These are phyloP conservation scores for Edolisoma coerulescens DNA, from an alignment of 2,113 vertebrate species.

Conservation along the genomic window DNA sequence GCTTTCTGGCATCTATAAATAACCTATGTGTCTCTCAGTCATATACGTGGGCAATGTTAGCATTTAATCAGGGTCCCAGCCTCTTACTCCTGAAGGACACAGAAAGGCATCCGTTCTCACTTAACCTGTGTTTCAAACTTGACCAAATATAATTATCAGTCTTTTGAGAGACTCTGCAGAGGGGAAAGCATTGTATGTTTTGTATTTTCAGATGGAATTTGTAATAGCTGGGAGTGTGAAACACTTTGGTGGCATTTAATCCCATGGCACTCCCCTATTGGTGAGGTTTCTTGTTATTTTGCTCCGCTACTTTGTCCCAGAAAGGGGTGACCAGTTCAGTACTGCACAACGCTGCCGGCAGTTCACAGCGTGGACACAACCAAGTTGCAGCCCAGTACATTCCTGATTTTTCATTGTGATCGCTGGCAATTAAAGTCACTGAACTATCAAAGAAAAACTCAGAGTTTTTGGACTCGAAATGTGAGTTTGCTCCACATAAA, in stretches of 20 bases:
- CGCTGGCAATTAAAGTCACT: neutral
- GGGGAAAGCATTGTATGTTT: neutral
- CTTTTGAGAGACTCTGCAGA: neutral
- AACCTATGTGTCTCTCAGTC: neutral
- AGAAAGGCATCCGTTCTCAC: neutral
- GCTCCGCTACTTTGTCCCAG: neutral
- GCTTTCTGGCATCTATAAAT: constrained; percentile 24
- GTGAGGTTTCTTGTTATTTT: neutral
- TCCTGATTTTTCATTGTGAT: neutral
- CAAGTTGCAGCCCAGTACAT: fast-evolving
- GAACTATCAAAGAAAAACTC: neutral
- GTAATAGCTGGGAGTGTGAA: neutral
- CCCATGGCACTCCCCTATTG: neutral
- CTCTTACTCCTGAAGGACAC: neutral
- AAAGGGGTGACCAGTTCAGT: neutral
- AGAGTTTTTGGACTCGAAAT: neutral
- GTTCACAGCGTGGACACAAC: neutral
- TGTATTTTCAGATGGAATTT: neutral
- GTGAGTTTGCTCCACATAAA: neutral
- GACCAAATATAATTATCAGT: neutral
- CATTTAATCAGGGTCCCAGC: neutral
- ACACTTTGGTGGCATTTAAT: neutral
- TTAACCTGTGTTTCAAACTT: neutral
- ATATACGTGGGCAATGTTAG: neutral
- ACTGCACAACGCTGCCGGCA: fast-evolving